These are phyloP conservation scores for Digitonthophagus gazella DNA, from an alignment of 2,888 invertebrate genomes.

Conservation along the genomic window DNA sequence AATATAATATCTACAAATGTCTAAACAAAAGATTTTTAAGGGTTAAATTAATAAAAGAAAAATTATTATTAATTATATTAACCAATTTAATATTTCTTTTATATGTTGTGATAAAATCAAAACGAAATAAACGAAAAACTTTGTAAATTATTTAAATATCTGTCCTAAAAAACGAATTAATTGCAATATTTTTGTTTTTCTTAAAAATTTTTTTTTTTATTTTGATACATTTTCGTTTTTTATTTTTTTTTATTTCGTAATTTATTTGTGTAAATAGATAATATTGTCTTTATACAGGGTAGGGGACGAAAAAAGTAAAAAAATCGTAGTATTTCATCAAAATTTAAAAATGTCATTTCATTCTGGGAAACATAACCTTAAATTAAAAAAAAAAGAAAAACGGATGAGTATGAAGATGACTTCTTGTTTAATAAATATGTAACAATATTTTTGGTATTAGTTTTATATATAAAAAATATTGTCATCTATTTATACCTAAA, in stretches of 20 bases:
- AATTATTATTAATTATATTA: not conserved
- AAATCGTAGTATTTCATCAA: too few relatives aligned
- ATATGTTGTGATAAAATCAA: not conserved
- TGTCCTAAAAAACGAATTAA: not conserved
- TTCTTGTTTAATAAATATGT: constrained; percentile 10
- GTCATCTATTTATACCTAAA: constrained; percentile 15
- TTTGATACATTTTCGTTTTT: constrained; percentile 7
- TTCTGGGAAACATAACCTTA: not conserved
- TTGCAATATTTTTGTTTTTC: constrained; percentile 6
- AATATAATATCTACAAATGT: too few relatives aligned
- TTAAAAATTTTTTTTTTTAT: constrained; percentile 3
- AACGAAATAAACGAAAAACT: not conserved
- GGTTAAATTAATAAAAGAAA: too few relatives aligned
- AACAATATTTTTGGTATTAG: constrained; percentile 16
- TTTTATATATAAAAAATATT: constrained; percentile 13
- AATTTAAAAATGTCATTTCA: not conserved
- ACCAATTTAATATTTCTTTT: too few relatives aligned
- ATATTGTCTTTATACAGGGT: constrained; percentile 11
- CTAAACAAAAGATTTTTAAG: too few relatives aligned
- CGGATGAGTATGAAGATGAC: not conserved
- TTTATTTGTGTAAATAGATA: constrained; percentile 15
- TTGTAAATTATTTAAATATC: constrained; percentile 12
- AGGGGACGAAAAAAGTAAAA: constrained; percentile 6
- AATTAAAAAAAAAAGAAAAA: not conserved
- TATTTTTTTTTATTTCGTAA: not conserved